phyloP scores from a whole-genome alignment of 2,113 vertebrate genomes.

The Craseonycteris thonglongyai region DNA sequence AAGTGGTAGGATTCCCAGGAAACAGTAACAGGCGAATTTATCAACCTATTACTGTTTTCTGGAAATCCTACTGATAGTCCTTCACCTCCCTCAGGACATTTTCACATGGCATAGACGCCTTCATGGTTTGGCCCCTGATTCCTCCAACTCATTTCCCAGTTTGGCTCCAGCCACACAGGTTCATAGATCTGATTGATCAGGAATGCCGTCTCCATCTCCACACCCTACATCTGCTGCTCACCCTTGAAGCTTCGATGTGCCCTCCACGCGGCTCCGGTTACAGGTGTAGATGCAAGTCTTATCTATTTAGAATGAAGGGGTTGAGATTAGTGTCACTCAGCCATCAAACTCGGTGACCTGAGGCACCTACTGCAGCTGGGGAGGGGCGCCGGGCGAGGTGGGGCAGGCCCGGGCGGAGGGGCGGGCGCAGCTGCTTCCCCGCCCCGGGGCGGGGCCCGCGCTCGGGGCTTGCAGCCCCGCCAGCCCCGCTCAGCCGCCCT shows the following conservation, averaged over 20 bases:
- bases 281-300: accelerated
- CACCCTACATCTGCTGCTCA: too few relatives aligned
- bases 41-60: not conserved
- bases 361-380: accelerated
- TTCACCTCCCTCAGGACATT: not conserved
- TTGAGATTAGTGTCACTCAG: accelerated
- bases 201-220: accelerated
- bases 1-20: not conserved
- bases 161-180: not conserved
- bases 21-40: not conserved
- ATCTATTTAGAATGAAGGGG: accelerated
- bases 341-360: accelerated
- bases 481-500: not conserved
- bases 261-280: accelerated
- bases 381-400: not conserved
- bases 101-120: not conserved
- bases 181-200: accelerated
- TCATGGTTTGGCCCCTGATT: not conserved
- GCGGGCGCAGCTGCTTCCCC: slow-evolving; percentile 25
- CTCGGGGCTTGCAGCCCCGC: not conserved
- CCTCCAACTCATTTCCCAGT: not conserved
- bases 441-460: slow-evolving; percentile 12
- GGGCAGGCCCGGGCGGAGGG: not conserved
- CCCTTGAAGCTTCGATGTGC: accelerated
- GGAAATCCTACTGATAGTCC: not conserved